These are phyloP conservation scores for Pterocles orientalis DNA, from an alignment of 2,113 vertebrate genomes.

Conservation along the genomic window DNA sequence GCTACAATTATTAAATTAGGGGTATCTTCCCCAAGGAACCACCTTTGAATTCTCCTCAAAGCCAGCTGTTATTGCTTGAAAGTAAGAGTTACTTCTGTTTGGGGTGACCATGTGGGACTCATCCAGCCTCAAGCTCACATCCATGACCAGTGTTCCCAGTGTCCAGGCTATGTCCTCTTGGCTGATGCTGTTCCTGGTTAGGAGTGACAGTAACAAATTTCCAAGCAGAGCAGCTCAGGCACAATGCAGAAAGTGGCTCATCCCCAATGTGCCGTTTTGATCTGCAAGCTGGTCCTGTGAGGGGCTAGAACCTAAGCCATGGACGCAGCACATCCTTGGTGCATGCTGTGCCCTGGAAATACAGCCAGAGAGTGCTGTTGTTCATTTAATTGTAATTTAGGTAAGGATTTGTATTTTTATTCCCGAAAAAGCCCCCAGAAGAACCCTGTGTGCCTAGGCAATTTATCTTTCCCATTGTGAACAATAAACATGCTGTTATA, in stretches of 20 bases:
- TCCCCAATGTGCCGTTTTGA: not conserved
- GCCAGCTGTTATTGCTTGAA: not conserved
- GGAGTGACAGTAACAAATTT: not conserved
- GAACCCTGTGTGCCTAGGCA: not conserved
- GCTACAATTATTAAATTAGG: not conserved
- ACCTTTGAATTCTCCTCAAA: not conserved
- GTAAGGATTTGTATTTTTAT: slow-evolving; percentile 6
- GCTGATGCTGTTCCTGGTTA: not conserved
- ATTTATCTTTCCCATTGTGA: not conserved
- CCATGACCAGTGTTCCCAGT: not conserved
- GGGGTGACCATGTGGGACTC: not conserved
- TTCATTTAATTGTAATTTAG: slow-evolving; percentile 40
- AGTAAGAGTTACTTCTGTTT: not conserved
- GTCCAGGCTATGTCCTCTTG: not conserved
- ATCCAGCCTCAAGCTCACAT: not conserved
- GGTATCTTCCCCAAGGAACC: not conserved
- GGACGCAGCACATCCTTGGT: not conserved
- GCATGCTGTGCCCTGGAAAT: slow-evolving; percentile 36
- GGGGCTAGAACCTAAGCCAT: not conserved
- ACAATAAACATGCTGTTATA: not conserved
- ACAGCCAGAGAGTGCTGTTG: slow-evolving; percentile 65
- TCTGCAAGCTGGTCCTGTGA: not conserved
- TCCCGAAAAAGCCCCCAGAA: not conserved
- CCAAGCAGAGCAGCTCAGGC: not conserved
- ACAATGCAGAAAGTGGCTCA: not conserved